A percentile compares a stretch with the other conserved stretches of the same genome.
These are phyloP conservation scores for Pseudolaguvia tuberculata DNA, from an alignment of 2,113 vertebrate species.

Conservation along the genomic window DNA sequence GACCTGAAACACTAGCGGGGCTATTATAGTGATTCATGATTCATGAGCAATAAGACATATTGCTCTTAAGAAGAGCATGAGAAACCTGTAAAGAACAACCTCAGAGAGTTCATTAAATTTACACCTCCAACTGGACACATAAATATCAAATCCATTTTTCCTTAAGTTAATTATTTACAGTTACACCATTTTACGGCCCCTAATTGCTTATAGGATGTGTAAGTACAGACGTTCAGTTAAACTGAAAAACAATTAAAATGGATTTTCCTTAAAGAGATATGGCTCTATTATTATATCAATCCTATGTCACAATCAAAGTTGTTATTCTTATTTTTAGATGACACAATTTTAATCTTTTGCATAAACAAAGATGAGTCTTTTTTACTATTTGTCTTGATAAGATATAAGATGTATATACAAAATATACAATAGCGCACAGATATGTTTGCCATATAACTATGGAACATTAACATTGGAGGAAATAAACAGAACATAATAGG, in stretches of 20 bases:
- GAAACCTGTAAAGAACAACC: conserved; percentile 11
- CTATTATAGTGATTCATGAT: conserved; percentile 48
- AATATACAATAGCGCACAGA: background rate
- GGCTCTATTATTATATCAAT: background rate
- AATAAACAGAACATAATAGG: background rate
- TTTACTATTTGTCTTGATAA: too few relatives aligned
- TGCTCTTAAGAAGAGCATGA: conserved; percentile 26
- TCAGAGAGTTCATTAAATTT: conserved; percentile 21
- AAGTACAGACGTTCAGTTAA: background rate
- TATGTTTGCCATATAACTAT: background rate
- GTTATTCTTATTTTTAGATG: too few relatives aligned
- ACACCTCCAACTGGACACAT: conserved; percentile 17
- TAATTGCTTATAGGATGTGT: background rate
- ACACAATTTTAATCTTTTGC: too few relatives aligned
- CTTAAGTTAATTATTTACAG: background rate
- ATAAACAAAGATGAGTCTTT: too few relatives aligned
- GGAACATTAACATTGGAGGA: background rate
- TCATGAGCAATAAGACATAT: conserved; percentile 44
- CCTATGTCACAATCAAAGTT: too few relatives aligned
- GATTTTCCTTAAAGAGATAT: background rate
- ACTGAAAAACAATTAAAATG: background rate
- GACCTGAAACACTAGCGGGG: conserved; percentile 56
- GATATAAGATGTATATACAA: too few relatives aligned
- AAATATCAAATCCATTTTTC: conserved; percentile 14
- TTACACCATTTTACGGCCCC: background rate